A percentile compares a stretch with the other conserved stretches of the same genome.
Evolutionary conservation across 2,113 vertebrate genomes (phyloP).

Genomic region (Cairina moschata): DNA sequence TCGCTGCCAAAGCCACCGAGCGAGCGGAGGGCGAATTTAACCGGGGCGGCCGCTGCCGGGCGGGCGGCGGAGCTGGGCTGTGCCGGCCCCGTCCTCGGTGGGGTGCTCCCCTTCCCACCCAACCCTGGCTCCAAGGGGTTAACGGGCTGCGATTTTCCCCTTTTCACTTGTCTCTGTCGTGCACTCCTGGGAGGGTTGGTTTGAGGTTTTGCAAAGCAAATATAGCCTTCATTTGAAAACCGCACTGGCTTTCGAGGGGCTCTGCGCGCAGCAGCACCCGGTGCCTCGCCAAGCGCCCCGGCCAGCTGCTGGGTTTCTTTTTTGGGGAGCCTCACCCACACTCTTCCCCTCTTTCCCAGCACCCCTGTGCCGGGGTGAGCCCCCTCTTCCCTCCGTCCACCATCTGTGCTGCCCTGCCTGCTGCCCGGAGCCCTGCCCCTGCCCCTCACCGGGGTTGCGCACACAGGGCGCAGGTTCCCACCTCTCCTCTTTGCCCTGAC

Average conservation of each 20-base stretch:
- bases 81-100: fast-evolving
- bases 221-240: neutral
- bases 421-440: neutral
- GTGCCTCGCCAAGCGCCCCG: neutral
- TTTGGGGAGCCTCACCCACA: neutral
- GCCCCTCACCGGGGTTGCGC: too few species aligned
- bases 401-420: too few species aligned
- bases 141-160: fast-evolving
- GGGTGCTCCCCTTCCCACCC: neutral
- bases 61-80: fast-evolving
- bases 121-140: fast-evolving
- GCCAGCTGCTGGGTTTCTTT: neutral
- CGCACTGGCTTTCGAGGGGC: neutral
- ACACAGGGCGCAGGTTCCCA: fast-evolving
- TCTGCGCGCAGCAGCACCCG: neutral
- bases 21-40: neutral
- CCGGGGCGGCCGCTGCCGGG: neutral
- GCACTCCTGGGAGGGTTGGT: neutral
- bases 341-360: neutral
- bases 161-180: neutral
- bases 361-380: neutral
- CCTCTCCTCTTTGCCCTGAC: neutral
- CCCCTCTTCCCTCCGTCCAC: neutral
- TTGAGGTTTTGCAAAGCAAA: constrained; percentile 15
- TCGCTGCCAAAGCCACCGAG: neutral